These are phyloP conservation scores for Chironomus tepperi DNA, from an alignment of 1,140 invertebrate genomes.

Conservation along the genomic window DNA sequence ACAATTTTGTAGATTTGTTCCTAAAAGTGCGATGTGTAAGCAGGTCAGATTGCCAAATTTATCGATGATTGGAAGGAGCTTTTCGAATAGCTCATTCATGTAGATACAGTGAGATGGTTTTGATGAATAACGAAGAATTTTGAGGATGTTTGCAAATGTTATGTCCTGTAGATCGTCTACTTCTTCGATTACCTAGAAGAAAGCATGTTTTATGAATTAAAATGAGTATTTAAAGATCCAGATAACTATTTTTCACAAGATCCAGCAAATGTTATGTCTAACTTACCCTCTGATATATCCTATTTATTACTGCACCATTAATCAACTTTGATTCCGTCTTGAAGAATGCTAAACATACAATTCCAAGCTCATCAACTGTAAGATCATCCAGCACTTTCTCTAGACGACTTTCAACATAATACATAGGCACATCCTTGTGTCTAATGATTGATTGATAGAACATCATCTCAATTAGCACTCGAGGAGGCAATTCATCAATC, in stretches of 20 bases:
- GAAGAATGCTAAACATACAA: constrained; percentile 51
- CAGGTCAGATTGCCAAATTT: constrained; percentile 40
- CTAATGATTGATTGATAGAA: constrained; percentile 45
- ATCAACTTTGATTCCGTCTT: constrained; percentile 48
- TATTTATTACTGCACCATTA: constrained; percentile 37
- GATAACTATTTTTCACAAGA: too few relatives aligned
- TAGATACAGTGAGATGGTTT: constrained; percentile 31
- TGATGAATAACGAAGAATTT: constrained; percentile 42
- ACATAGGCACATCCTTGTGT: constrained; percentile 41
- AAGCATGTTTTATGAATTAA: neutral
- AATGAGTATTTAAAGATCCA: neutral
- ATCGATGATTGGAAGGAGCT: constrained; percentile 38
- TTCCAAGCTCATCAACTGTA: constrained; percentile 45
- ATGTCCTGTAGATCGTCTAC: constrained; percentile 43
- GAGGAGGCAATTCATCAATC: constrained; percentile 38
- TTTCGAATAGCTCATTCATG: constrained; percentile 34
- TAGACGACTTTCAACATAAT: constrained; percentile 46
- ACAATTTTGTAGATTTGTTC: constrained; percentile 40
- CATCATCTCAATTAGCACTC: constrained; percentile 47
- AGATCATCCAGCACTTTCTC: constrained; percentile 41
- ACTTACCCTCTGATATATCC: constrained; percentile 35
- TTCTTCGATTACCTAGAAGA: constrained; percentile 30
- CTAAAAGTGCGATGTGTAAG: constrained; percentile 46
- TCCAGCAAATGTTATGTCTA: too few relatives aligned
- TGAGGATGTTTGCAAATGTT: constrained; percentile 44